These are phyloP conservation scores for Tragelaphus imberbis DNA, from an alignment of 2,113 vertebrate genomes.

Conservation along the genomic window DNA sequence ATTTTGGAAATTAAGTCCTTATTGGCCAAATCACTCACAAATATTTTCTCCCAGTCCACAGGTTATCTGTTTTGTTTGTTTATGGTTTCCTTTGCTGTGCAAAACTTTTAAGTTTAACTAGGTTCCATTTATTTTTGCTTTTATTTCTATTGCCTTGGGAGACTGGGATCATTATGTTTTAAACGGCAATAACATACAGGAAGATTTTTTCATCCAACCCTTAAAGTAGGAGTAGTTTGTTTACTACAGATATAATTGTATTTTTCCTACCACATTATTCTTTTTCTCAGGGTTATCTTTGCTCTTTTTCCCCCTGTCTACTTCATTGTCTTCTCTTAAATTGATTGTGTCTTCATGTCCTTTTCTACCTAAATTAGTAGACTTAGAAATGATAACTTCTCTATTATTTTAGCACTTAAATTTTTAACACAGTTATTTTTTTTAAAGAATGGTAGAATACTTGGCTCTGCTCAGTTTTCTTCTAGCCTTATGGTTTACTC, in stretches of 20 bases:
- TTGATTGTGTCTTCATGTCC: neutral
- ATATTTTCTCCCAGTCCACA: neutral
- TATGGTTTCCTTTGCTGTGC: neutral
- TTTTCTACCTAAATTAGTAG: neutral
- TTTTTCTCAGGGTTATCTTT: neutral
- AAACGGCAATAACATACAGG: neutral
- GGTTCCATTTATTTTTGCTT: neutral
- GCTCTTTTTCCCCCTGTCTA: neutral
- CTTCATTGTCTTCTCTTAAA: neutral
- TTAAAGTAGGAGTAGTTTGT: neutral
- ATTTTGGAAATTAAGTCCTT: neutral
- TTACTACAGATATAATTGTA: neutral
- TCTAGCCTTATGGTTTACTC: neutral
- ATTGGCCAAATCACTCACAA: neutral
- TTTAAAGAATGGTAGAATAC: neutral
- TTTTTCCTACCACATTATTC: neutral
- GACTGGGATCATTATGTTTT: neutral
- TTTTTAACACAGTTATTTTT: neutral
- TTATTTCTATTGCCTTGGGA: neutral
- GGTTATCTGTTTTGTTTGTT: neutral
- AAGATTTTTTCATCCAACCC: neutral
- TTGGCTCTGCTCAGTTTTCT: neutral
- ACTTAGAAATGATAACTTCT: neutral
- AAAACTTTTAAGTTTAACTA: neutral
- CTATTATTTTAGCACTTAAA: neutral